Conservation (phyloP, 1,140 invertebrate species). For the Heliconius hewitsoni region DNA sequence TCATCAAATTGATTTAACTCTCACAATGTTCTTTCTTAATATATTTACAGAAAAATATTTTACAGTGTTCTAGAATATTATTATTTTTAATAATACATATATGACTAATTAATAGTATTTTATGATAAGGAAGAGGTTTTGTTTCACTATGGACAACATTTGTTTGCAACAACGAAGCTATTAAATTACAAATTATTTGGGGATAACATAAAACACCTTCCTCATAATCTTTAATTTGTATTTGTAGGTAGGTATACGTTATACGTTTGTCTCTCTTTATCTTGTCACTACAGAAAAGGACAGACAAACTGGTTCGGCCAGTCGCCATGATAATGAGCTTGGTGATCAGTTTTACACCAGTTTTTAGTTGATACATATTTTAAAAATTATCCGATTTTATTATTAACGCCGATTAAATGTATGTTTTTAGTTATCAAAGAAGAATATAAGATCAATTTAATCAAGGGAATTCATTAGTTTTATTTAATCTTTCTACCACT, state of each 20-base stretch:
- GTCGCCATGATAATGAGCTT: conserved; percentile 22
- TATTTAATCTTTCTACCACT: too few species aligned
- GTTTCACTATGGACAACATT: neutral
- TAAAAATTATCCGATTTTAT: neutral
- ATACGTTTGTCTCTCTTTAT: neutral
- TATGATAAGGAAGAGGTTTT: neutral
- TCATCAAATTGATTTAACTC: too few species aligned
- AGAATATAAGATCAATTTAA: too few species aligned
- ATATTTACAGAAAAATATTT: neutral
- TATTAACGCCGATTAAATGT: neutral
- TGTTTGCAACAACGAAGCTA: neutral
- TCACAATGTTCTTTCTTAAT: neutral
- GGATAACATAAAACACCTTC: neutral
- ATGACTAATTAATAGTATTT: too few species aligned
- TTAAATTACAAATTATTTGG: neutral
- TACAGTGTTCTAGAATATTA: neutral
- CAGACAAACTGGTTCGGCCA: conserved; percentile 2
- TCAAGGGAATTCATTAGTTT: too few species aligned
- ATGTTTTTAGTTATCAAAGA: neutral
- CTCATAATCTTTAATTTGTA: neutral
- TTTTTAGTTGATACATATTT: conserved; percentile 19
- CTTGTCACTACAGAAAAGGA: neutral
- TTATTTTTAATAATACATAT: too few species aligned
- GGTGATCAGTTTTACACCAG: conserved; percentile 15
- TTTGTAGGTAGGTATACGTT: too few species aligned